These are phyloP conservation scores for Holothuria scabra DNA, from an alignment of 53 echinoderm and acorn worm species.

Conservation along the genomic window DNA sequence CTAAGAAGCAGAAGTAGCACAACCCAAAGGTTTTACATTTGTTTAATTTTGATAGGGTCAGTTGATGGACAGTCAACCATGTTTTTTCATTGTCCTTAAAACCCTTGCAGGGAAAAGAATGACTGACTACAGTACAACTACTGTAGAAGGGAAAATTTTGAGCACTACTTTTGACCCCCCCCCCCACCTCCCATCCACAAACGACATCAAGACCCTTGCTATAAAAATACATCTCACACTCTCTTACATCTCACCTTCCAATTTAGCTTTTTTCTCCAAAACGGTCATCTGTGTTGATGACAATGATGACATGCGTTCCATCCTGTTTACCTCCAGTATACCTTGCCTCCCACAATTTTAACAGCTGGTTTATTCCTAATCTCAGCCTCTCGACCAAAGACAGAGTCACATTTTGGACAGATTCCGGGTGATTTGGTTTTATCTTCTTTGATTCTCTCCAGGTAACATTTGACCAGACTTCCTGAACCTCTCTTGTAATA, in stretches of 20 bases:
- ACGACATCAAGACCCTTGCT: too few species aligned
- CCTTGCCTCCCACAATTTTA: slow-evolving; percentile 74
- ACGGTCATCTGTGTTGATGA: background rate
- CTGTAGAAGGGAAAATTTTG: too few species aligned
- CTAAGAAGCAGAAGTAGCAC: too few species aligned
- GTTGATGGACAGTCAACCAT: too few species aligned
- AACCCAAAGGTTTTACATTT: too few species aligned
- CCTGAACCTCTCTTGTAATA: slow-evolving; percentile 73
- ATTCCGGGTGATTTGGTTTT: slow-evolving; percentile 60
- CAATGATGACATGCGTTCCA: background rate
- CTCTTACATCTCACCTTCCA: background rate
- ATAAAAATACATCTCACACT: too few species aligned
- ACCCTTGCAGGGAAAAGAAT: too few species aligned
- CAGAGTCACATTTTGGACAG: slow-evolving; percentile 66
- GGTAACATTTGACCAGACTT: slow-evolving; percentile 69
- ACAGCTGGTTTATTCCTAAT: slow-evolving; percentile 72
- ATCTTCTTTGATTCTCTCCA: slow-evolving; percentile 64
- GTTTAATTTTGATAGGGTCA: too few species aligned
- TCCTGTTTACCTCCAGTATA: slow-evolving; percentile 58
- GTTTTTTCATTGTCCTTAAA: too few species aligned
- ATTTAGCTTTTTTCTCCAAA: background rate
- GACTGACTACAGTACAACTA: too few species aligned
- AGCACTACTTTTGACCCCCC: too few species aligned
- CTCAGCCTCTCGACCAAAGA: slow-evolving; percentile 66
- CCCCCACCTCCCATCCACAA: too few species aligned